A percentile compares a stretch with the other conserved stretches of the same genome.
phyloP scores from a whole-genome alignment of 2,797 vertebrate species.

The Neopelma chrysocephalum region DNA sequence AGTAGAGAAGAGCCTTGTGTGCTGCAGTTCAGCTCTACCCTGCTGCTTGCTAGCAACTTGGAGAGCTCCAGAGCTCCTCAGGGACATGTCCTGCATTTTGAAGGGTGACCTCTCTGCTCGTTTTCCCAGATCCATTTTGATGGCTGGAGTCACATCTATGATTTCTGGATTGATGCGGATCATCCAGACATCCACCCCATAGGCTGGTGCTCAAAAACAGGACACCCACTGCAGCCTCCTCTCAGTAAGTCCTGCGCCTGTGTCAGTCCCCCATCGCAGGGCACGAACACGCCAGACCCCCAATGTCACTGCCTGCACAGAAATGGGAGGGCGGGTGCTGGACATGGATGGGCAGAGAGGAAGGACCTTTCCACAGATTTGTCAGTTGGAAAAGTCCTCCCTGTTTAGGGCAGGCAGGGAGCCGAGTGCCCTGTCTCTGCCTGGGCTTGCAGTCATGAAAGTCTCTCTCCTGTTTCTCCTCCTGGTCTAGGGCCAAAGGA shows the following conservation, averaged over 20 bases:
- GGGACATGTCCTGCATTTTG: not conserved
- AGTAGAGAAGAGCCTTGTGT: not conserved
- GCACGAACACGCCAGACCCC: not conserved
- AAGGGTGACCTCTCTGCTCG: not conserved
- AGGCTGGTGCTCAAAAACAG: slow-evolving; percentile 93
- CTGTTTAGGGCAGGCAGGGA: not conserved
- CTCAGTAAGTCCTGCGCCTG: slow-evolving; percentile 72
- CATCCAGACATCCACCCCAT: slow-evolving; percentile 93
- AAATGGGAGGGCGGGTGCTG: not conserved
- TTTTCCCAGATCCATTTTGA: slow-evolving; percentile 90
- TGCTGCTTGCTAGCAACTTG: not conserved
- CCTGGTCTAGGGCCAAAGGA: slow-evolving; percentile 83
- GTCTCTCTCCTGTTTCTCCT: not conserved
- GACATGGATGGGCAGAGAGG: not conserved
- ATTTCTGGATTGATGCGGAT: slow-evolving; percentile 96
- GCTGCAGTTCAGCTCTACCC: not conserved
- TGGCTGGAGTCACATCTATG: slow-evolving; percentile 93
- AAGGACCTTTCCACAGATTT: not conserved
- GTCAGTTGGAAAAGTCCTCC: not conserved
- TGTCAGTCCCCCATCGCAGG: not conserved
- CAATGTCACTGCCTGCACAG: not conserved
- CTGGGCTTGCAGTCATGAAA: not conserved
- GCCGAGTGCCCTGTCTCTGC: not conserved
- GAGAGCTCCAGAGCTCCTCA: not conserved
- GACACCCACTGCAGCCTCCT: slow-evolving; percentile 90